Evolutionary conservation across 2,113 vertebrate genomes (phyloP).

Genomic region (Danio rerio): DNA sequence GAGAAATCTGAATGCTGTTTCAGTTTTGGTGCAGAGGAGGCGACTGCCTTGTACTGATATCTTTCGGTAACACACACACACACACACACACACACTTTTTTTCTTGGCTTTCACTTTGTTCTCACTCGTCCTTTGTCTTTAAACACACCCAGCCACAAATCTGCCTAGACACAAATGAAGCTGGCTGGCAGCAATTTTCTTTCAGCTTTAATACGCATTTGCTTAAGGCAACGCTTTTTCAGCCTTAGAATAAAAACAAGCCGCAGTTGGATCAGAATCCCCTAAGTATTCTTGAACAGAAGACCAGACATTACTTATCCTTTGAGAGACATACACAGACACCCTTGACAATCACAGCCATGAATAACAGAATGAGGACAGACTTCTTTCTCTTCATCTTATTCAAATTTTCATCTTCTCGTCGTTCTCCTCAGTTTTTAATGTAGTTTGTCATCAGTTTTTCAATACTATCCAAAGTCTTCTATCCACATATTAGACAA

Average conservation of each 20-base stretch:
- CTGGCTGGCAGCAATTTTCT: not conserved
- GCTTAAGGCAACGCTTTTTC: conserved; percentile 5
- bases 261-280: not conserved
- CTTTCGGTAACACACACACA: not conserved
- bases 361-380: not conserved
- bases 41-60: not conserved
- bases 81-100: not conserved
- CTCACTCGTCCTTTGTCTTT: conserved; percentile 3
- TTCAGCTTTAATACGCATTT: not conserved
- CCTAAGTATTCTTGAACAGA: conserved; percentile 5
- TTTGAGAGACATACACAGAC: not conserved
- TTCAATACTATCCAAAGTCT: not conserved
- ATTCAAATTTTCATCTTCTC: not conserved
- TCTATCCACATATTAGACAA: not conserved
- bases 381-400: not conserved
- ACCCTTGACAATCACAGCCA: not conserved
- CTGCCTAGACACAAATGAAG: not conserved
- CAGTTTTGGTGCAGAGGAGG: not conserved
- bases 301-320: not conserved
- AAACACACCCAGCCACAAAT: not conserved
- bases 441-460: not conserved
- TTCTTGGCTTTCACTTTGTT: not conserved
- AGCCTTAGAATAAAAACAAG: not conserved
- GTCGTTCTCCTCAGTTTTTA: not conserved
- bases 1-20: not conserved